A percentile compares a stretch with the other conserved stretches of the same genome.
These are phyloP conservation scores for Nesoenas mayeri DNA, from an alignment of 2,113 vertebrate species.

Conservation along the genomic window DNA sequence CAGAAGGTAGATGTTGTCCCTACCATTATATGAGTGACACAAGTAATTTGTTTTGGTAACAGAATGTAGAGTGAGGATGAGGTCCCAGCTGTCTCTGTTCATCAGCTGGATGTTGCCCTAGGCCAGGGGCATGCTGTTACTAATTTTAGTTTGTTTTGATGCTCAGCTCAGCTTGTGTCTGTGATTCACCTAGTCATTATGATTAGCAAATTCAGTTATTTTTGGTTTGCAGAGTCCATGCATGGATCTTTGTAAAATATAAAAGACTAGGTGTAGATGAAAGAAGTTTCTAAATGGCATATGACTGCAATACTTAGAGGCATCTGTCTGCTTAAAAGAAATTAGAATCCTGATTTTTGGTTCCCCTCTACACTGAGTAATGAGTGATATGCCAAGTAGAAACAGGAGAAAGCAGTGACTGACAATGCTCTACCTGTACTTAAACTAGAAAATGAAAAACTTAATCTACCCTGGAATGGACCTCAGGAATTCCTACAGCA, in stretches of 20 bases:
- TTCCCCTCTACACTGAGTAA: neutral
- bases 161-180: slow-evolving; percentile 20
- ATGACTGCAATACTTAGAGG: neutral
- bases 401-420: neutral
- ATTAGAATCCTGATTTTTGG: neutral
- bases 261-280: neutral
- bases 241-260: neutral
- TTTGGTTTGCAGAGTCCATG: neutral
- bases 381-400: neutral
- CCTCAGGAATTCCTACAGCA: neutral
- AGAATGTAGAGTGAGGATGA: slow-evolving; percentile 18
- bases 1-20: neutral
- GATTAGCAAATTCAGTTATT: slow-evolving; percentile 47
- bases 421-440: neutral
- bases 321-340: neutral
- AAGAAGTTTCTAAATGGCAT: neutral
- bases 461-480: neutral
- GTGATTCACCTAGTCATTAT: slow-evolving; percentile 41
- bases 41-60: neutral
- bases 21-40: neutral
- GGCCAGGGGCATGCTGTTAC: slow-evolving; percentile 27
- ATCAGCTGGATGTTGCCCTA: slow-evolving; percentile 50
- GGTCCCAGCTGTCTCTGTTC: slow-evolving; percentile 39
- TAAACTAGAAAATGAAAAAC: neutral
- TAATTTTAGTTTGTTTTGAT: slow-evolving; percentile 61